Base-by-base conservation (phyloP, 2,888 invertebrate species). In the Serripes groenlandicus region DNA sequence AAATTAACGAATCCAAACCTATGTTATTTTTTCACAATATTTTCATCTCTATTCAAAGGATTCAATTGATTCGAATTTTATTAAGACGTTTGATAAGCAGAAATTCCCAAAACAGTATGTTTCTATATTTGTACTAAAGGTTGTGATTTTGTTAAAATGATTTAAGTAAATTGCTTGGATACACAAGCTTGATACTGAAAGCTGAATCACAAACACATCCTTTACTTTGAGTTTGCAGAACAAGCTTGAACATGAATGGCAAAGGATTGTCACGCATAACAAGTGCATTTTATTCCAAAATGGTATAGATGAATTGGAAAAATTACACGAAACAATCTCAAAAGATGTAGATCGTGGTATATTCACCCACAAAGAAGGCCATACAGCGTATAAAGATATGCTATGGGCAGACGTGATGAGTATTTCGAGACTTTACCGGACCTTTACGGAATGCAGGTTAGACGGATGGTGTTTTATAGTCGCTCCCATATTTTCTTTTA, bases 281-380 rank as follows among this genome's bases (percentile, higher is more conserved):
- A 32, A 35, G 26, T 1, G 34, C n/a, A 18, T 64, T 5, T 26
- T 64, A n/a, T 37, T 35, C 35, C 18, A 64, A 23, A 28, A 3
- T 1, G 23, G 64, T 64, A 64, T 64, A 9, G n/a, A n/a, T 0
- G 64, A 64, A 23, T 37, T 64, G 21, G 64, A 64, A 23, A 37
- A 11, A n/a, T 37, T 64, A 11, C 64, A 64, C 37, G 64, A 34
- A 23, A 21, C 64, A 1, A 64, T 64, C 11, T 64, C 64, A 11
- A 28, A 23, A 15, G 64, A 64, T 11, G 64, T 64, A 23, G 64
- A 64, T 32, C 64, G 64, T 1, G 64, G 64, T 23, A 32, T 64
- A n/a, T 64, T 4, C 26, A 5, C 37, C 23, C 35, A 64, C 26
- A 64, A 64, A 15, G 32, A 32, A 2, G 64, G 64, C 7, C n/a